Base-by-base conservation (phyloP, 2,797 vertebrate species). In the Manis javanica region DNA sequence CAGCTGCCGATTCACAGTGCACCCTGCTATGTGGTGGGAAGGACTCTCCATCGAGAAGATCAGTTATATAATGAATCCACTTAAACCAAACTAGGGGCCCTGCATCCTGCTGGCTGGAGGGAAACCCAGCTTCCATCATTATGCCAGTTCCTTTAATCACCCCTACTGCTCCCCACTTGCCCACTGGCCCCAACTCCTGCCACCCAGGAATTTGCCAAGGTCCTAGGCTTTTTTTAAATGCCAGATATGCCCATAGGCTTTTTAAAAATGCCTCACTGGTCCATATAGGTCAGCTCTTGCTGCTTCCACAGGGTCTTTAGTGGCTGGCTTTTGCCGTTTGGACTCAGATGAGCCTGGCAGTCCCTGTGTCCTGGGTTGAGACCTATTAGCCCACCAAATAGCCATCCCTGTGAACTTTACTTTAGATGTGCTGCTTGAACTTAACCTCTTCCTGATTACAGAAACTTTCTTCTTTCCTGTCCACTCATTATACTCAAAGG, bases 161-260 rank as follows among this genome's bases (percentile, higher is more conserved):
- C 24, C 7, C 24, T 68, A 16, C 16, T 69, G 8, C 5, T 71
- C 5, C 24, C 29, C 15, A 26, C 0, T 19, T 16, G 2, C 7
- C 49, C 31, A n/a, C 74, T 46, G 46, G 2, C 46, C 46, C 46
- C 46, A 46, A 46, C 46, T 46, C 46, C 46, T 46, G 46, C 16
- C 2, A 24, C 34, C 29, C 42, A 79, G 57, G 26, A 2, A 21
- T 92, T 82, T 93, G 78, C 72, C 74, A 51, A 61, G 12, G 26
- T 78, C 53, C 55, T 75, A 69, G 78, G n/a, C 24, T 75, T 96
- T 91, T 78, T 39, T 37, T 69, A 46, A 51, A 14, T 66, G 42
- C 55, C 13, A 64, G 23, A 34, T 34, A 46, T 46, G 46, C 46
- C 46, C 46, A 46, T 46, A 46, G 9, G 46, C 9, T 46, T 46